phyloP scores from a whole-genome alignment of 2,888 invertebrate species.

The Hemithea aestivaria region DNA sequence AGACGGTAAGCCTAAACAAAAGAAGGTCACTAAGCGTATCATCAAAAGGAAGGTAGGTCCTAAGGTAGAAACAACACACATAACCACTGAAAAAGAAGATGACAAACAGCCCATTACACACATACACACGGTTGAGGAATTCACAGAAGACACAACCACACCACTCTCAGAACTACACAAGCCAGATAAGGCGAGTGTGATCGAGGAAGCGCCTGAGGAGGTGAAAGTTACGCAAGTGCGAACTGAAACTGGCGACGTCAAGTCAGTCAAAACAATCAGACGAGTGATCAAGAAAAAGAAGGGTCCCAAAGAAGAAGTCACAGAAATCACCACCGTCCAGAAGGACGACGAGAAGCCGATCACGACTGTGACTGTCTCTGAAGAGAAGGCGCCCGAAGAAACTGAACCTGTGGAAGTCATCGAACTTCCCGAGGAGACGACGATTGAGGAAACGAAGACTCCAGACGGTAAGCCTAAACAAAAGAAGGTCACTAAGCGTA shows the following conservation, averaged over 20 bases:
- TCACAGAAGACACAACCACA: conserved; percentile 23
- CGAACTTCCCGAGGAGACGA: conserved; percentile 38
- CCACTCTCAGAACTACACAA: conserved; percentile 23
- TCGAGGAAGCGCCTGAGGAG: conserved; percentile 21
- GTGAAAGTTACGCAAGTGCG: conserved; percentile 30
- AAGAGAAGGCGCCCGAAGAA: conserved; percentile 38
- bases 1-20: conserved; percentile 36
- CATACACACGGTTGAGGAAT: conserved; percentile 43
- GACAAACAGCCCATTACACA: conserved; percentile 36
- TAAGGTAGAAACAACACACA: conserved; percentile 33
- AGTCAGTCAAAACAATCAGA: conserved; percentile 31
- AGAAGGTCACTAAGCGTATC: conserved; percentile 40
- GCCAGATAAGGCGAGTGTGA: conserved; percentile 8
- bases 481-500: conserved; percentile 27
- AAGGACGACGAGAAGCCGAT: conserved; percentile 19
- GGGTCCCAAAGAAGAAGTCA: conserved; percentile 28
- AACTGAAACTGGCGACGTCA: conserved; percentile 32
- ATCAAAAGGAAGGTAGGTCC: conserved; percentile 43
- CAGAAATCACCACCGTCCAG: conserved; percentile 26
- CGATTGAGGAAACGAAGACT: conserved; percentile 16
- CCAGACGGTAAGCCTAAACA: conserved; percentile 41
- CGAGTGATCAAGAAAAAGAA: conserved; percentile 38
- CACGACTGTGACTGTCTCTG: conserved; percentile 19
- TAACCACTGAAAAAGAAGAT: conserved; percentile 27
- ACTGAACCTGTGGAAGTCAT: conserved; percentile 11